Evolutionary conservation across 1,140 invertebrate species (phyloP).

Genomic region (Ridgeia piscesae): DNA sequence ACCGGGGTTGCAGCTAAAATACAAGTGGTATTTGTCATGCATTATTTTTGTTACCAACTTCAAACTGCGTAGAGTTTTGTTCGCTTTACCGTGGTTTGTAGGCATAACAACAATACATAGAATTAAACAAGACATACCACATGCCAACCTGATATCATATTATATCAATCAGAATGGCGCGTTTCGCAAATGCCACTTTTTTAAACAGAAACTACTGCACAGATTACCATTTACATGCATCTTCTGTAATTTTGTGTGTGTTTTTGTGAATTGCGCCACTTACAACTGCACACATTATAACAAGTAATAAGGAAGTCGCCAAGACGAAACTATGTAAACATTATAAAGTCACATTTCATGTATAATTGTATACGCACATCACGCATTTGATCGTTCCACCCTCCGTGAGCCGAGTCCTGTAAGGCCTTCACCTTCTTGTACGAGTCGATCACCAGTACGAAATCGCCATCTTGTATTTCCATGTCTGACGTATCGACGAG

Average conservation of each 20-base stretch:
- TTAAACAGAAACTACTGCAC: not conserved
- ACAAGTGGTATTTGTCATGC: not conserved
- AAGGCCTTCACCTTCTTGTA: not conserved
- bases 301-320: not conserved
- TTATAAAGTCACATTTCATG: not conserved
- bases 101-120: not conserved
- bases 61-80: not conserved
- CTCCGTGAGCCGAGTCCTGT: conserved; percentile 8
- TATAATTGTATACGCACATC: not conserved
- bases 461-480: conserved; percentile 9
- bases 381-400: conserved; percentile 6
- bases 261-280: not conserved
- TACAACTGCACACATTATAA: not conserved
- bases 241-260: no score
- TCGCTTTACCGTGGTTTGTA: not conserved
- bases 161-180: not conserved
- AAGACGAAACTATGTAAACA: not conserved
- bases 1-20: not conserved
- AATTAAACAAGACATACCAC: not conserved
- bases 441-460: not conserved
- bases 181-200: not conserved
- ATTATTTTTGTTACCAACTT: not conserved
- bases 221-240: no score
- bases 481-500: not conserved
- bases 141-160: not conserved